Base-by-base conservation (phyloP, 2,797 vertebrate species). In the Peromyscus aztecus region DNA sequence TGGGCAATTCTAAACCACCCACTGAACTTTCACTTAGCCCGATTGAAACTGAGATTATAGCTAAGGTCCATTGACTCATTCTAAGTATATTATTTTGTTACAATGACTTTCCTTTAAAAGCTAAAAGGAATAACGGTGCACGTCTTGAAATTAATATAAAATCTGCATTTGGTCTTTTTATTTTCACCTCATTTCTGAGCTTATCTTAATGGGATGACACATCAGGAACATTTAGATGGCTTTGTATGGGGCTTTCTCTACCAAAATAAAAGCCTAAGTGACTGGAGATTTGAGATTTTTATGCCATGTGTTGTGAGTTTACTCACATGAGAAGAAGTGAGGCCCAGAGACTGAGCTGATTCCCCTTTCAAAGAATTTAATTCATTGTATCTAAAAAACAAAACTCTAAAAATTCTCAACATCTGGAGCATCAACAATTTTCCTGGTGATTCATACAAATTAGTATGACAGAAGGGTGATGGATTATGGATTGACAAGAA, bases 41-140 rank as follows among this genome's bases (percentile, higher is more conserved):
- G 94, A 96, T 57, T 97, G 96, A 97, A 97, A 96, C 0, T 94
- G 89, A 97, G 86, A 97, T 96, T 94, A 69, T 90, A 97, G 63
- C 94, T 94, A 95, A 97, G 37, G 93, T 87, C 16, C 52, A 75
- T 52, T 91, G 83, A 89, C 37, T 65, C 92, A 31, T 89, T 90
- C 40, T 84, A 75, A 94, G 29, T 59, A 90, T 63, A 88, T 3
- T 43, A 83, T 75, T 90, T 69, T 84, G 77, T 80, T 90, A 80
- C 59, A 92, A 63, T 37, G 0, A 29, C 55, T 93, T 78, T 57
- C 31, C 34, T 89, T 81, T 63, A 57, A 81, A 93, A 57, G 82
- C 9, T 87, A 90, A 69, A 94, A 19, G 12, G 76, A 91, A 80
- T 55, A 9, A 71, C 63, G 52, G 6, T 55, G 16, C 40, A 75